Conservation (phyloP, 1,140 invertebrate genomes). For the Sycophaga agraensis region DNA sequence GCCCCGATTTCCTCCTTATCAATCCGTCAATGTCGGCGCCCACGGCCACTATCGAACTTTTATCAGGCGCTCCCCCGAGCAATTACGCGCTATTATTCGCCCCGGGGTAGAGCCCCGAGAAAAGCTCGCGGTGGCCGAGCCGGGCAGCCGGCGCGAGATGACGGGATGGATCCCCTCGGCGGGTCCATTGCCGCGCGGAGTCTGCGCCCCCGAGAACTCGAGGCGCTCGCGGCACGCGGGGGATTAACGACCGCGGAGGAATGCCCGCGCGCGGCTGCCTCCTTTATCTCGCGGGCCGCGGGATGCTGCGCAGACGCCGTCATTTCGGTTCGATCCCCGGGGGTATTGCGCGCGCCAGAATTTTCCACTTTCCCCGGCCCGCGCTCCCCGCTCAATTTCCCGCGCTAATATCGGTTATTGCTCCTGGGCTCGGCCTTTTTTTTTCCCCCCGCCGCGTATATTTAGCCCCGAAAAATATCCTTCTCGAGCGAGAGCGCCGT, state of each 20-base stretch:
- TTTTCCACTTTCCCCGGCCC: conserved; percentile 45
- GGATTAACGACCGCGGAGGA: conserved; percentile 51
- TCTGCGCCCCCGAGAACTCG: too few species aligned
- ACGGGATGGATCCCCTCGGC: too few species aligned
- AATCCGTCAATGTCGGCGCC: conserved; percentile 23
- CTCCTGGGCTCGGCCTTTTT: not conserved
- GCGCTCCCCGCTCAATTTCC: conserved; percentile 15
- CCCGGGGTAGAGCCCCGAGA: too few species aligned
- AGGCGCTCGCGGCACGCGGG: conserved; percentile 3
- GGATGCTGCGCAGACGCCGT: conserved; percentile 33
- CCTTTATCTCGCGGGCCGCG: conserved; percentile 28
- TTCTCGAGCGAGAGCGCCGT: too few species aligned
- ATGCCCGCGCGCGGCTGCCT: conserved; percentile 36
- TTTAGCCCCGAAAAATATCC: too few species aligned
- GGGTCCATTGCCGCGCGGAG: too few species aligned
- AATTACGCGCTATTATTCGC: too few species aligned
- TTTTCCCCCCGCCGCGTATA: too few species aligned
- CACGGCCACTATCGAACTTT: too few species aligned
- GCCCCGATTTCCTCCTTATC: conserved; percentile 21
- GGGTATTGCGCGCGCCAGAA: conserved; percentile 51
- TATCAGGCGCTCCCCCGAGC: too few species aligned
- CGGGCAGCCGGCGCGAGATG: too few species aligned
- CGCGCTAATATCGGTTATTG: conserved; percentile 28
- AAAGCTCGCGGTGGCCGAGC: too few species aligned
- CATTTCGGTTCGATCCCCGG: conserved; percentile 56